phyloP scores from a whole-genome alignment of 2,888 invertebrate species.

The Dasysyrphus tricinctus region DNA sequence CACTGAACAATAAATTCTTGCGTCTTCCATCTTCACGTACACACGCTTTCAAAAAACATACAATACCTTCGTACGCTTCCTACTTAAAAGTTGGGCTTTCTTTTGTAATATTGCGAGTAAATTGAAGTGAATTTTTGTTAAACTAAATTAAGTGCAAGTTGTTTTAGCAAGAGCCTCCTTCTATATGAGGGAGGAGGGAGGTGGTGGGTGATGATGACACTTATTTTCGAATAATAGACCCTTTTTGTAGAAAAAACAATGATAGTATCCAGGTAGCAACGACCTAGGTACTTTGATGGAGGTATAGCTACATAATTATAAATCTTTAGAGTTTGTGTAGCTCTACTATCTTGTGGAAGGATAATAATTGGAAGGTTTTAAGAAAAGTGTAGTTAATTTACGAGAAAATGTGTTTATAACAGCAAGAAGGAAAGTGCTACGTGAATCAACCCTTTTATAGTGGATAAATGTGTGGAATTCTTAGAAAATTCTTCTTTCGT shows the following conservation, averaged over 20 bases:
- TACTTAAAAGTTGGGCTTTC: constrained; percentile 21
- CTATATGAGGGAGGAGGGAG: background rate
- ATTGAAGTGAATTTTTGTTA: constrained; percentile 22
- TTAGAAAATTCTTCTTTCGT: constrained; percentile 28
- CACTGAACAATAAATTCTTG: constrained; percentile 24
- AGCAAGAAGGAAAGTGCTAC: constrained; percentile 14
- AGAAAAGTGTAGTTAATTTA: constrained; percentile 7
- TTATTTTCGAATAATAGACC: constrained; percentile 25
- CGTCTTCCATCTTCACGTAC: constrained; percentile 12
- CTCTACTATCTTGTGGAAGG: background rate
- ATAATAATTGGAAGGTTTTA: background rate
- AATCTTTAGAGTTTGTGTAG: constrained; percentile 1
- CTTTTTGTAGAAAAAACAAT: constrained; percentile 24
- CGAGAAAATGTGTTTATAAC: constrained; percentile 7
- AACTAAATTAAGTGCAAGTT: constrained; percentile 45
- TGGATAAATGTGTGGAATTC: constrained; percentile 49
- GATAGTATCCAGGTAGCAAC: constrained; percentile 26
- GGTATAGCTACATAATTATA: constrained; percentile 17
- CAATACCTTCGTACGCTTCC: constrained; percentile 10
- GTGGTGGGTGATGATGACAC: constrained; percentile 16
- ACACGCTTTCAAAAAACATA: constrained; percentile 9
- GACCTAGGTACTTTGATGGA: constrained; percentile 18
- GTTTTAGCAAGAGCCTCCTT: background rate
- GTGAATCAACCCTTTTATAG: constrained; percentile 31
- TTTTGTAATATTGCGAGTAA: constrained; percentile 17